Evolutionary conservation across 1,140 invertebrate species (phyloP), one percentile per base, ranked within the genome.

Genomic region (Hycleus cichorii): DNA sequence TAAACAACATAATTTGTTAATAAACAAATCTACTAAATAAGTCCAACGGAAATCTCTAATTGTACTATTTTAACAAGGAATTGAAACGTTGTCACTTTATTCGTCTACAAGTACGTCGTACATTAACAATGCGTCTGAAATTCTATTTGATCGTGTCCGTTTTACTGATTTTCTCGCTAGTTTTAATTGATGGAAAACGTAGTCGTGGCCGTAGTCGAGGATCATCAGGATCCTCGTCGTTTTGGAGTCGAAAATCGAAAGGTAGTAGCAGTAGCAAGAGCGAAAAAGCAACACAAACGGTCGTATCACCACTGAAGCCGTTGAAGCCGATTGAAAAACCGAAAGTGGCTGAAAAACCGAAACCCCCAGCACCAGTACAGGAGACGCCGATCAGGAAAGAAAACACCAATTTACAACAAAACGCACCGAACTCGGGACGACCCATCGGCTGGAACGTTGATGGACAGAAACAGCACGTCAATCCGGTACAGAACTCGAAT

Each of bases 361-460:
- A 52, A 26, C 26, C 49, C 10, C 26, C 49, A 39, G 49, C 11
- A 25, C 46, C 46, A 3, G 44, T 3, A 4, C 32, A 18, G 8
- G 26, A 52, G 44, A 39, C 39, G n/a, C 39, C 42, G 27, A 40
- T 52, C 32, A 40, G 26, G 7, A 52, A 52, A n/a, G 32, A 52
- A n/a, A 43, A 39, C 3, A 12, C 39, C 2, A 43, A 44, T 7
- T 39, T 44, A 39, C 49, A 52, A 24, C 49, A 52, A 44, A 44
- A 43, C 3, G 4, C 49, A 9, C 49, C 49, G 3, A 42, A 52
- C 7, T 42, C 49, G 8, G 47, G 6, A 25, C 39, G 11, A 10
- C 49, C 49, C 11, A 44, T 52, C 11, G 49, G 49, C n/a, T 52
- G 49, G 49, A 43, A 52, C 24, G 49, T 52, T 12, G 49, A 50